phyloP scores from a whole-genome alignment of 2,797 vertebrate genomes.

The Macroramphosus scolopax region DNA sequence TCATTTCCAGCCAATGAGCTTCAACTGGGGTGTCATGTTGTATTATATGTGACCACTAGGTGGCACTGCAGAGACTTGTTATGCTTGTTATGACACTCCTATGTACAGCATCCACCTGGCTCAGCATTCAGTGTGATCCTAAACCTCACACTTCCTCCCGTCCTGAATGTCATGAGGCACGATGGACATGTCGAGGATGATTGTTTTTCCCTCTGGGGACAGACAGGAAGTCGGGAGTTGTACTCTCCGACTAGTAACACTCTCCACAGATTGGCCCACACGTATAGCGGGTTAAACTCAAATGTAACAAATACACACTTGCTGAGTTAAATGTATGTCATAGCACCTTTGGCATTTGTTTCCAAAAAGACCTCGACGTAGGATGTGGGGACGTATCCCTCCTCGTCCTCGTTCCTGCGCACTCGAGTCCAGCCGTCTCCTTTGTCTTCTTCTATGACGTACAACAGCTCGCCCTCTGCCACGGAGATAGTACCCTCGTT shows the following conservation, averaged over 20 bases:
- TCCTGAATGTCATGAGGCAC: conserved; percentile 7
- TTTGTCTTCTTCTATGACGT: conserved; percentile 98
- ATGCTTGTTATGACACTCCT: conserved; percentile 8
- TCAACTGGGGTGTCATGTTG: not conserved
- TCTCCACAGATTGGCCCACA: conserved; percentile 2
- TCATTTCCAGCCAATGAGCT: conserved; percentile 20
- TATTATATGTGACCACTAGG: conserved; percentile 31
- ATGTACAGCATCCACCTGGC: conserved; percentile 3
- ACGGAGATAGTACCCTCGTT: conserved; percentile 97
- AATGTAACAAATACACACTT: conserved; percentile 22
- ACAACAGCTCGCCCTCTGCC: conserved; percentile 92
- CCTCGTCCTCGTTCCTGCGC: conserved; percentile 94
- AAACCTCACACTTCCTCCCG: conserved; percentile 1
- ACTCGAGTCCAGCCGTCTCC: conserved; percentile 98
- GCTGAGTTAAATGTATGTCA: conserved; percentile 92
- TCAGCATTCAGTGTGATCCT: not conserved
- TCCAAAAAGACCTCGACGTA: conserved; percentile 99
- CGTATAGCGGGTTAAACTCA: conserved; percentile 14
- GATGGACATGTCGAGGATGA: not conserved
- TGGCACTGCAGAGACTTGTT: conserved; percentile 38
- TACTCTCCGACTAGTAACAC: no score
- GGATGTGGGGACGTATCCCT: conserved; percentile 97
- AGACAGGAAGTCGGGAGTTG: no score
- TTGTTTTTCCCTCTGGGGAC: no score
- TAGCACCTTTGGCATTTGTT: conserved; percentile 99